phyloP scores from a whole-genome alignment of 2,888 invertebrate genomes.

The Ischnus inquisitorius region DNA sequence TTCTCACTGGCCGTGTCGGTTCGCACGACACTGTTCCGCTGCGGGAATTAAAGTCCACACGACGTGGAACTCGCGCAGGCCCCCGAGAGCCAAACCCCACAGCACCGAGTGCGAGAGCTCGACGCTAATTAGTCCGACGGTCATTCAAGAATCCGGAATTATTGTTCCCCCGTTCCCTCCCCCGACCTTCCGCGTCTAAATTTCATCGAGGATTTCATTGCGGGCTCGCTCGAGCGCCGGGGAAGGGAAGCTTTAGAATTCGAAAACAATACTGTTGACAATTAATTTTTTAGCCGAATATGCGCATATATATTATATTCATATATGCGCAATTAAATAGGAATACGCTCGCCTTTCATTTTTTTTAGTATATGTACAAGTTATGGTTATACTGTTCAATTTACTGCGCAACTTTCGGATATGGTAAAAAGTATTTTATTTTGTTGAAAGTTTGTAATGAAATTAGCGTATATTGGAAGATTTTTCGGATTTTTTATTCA shows the following conservation, averaged over 20 bases:
- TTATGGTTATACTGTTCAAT: too few relatives aligned
- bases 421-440: not conserved
- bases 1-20: conserved; percentile 6
- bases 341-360: not conserved
- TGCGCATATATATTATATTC: not conserved
- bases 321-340: not conserved
- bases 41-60: conserved; percentile 14
- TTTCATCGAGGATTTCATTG: conserved; percentile 55
- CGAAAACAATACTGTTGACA: not conserved
- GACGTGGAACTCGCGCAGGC: not conserved
- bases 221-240: conserved; percentile 2
- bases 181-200: conserved; percentile 6
- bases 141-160: conserved; percentile 62
- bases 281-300: not conserved
- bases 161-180: not conserved
- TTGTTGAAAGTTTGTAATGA: not conserved
- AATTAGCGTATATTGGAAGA: too few relatives aligned
- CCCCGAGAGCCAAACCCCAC: not conserved
- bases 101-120: conserved; percentile 17
- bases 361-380: not conserved
- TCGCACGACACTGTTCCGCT: conserved; percentile 12
- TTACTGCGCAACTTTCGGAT: too few relatives aligned
- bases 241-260: not conserved
- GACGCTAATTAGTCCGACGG: conserved; percentile 59
- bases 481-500: too few relatives aligned